A percentile compares a stretch with the other conserved stretches of the same genome.
These are phyloP conservation scores for Sminthurinus aureus DNA, from an alignment of 2,888 invertebrate species.

Conservation along the genomic window DNA sequence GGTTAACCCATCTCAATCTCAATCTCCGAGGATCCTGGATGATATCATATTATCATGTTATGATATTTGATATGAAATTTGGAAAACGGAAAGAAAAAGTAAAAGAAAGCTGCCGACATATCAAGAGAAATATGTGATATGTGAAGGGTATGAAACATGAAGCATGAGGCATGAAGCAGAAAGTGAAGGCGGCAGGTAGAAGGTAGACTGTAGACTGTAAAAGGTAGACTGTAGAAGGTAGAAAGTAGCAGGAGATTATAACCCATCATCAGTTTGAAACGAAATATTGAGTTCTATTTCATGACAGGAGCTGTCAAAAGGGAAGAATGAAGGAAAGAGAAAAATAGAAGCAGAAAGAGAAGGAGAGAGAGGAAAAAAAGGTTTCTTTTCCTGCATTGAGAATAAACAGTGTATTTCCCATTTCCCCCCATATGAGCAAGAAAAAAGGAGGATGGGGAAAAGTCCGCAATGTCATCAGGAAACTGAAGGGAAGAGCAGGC, in stretches of 20 bases:
- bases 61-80: neutral
- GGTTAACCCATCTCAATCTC: constrained; percentile 7
- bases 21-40: too few species aligned
- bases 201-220: neutral
- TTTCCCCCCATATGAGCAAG: neutral
- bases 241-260: constrained; percentile 7
- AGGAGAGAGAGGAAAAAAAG: neutral
- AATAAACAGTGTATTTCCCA: neutral
- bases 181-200: neutral
- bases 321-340: neutral
- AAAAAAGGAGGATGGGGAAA: too few species aligned
- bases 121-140: too few species aligned
- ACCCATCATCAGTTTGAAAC: constrained; percentile 22
- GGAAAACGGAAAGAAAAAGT: neutral
- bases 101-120: neutral
- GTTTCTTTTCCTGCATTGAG: neutral
- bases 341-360: neutral
- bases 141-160: too few species aligned
- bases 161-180: neutral
- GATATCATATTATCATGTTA: too few species aligned
- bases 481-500: constrained; percentile 2
- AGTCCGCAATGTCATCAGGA: neutral
- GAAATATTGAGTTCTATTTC: constrained; percentile 29
- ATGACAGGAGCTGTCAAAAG: constrained; percentile 33
- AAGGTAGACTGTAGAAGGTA: neutral